Conservation (phyloP, 2,113 vertebrate genomes). For the Xiphophorus maculatus region DNA sequence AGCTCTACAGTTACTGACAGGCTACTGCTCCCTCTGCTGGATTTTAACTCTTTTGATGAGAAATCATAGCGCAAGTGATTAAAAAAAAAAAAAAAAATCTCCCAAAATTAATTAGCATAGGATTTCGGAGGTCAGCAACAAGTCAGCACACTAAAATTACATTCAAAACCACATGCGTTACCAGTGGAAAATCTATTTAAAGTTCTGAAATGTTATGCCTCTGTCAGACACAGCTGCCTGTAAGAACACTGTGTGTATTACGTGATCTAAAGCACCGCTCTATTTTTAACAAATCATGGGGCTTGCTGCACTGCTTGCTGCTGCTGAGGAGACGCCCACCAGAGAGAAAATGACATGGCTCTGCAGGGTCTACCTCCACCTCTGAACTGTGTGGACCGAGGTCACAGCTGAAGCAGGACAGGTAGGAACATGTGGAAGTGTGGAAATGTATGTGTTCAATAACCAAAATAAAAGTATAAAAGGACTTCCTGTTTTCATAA, state of each 20-base stretch:
- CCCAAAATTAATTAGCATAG: not conserved
- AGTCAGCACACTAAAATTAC: not conserved
- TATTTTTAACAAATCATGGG: slow-evolving; percentile 82
- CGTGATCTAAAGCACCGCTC: slow-evolving; percentile 74
- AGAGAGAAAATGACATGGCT: slow-evolving; percentile 49
- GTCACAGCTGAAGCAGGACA: slow-evolving; percentile 49
- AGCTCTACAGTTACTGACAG: slow-evolving; percentile 16
- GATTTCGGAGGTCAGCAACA: not conserved
- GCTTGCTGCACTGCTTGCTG: slow-evolving; percentile 37
- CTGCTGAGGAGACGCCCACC: slow-evolving; percentile 41
- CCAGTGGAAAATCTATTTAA: slow-evolving; percentile 65
- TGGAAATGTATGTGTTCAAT: not conserved
- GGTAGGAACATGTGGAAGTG: slow-evolving; percentile 61
- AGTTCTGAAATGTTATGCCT: slow-evolving; percentile 70
- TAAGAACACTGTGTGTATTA: slow-evolving; percentile 65
- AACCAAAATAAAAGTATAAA: not conserved
- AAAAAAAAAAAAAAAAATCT: not conserved
- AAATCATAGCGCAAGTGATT: not conserved
- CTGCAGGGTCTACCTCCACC: slow-evolving; percentile 33
- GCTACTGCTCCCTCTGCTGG: not conserved
- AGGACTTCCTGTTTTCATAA: too few species aligned
- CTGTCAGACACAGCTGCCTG: slow-evolving; percentile 47
- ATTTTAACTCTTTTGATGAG: slow-evolving; percentile 1
- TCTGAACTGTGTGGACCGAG: slow-evolving; percentile 30
- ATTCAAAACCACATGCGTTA: slow-evolving; percentile 8